Base-by-base conservation (phyloP, 1,140 invertebrate genomes). In the Dendroctonus valens region DNA sequence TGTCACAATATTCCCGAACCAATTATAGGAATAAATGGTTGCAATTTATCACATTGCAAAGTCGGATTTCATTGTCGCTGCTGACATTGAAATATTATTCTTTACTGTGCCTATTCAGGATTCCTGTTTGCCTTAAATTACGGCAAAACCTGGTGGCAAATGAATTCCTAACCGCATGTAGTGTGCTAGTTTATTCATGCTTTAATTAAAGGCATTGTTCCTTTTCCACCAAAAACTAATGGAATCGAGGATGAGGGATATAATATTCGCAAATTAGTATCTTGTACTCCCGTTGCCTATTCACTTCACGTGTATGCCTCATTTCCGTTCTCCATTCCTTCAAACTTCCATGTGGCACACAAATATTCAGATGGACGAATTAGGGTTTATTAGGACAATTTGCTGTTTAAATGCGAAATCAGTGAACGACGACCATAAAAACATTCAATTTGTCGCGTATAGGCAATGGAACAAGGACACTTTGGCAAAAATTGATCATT, bases 171-270 rank as follows among this genome's bases (percentile, higher is more conserved):
- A 58, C 54, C 54, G 44, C 52, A n/a, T 65, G 39, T 15, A 58
- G 37, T 39, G 41, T 15, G 62, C 52, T 65, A 65, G 62, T 65
- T 65, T 65, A 65, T 65, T 65, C 52, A 65, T 65, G 62, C 39
- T 65, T 65, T 65, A 65, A 65, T 65, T 65, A 65, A 65, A 57
- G 52, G 40, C 62, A 38, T 58, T 65, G 62, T 58, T 65, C 62
- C 26, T 39, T 26, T 44, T 42, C 38, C 8, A 11, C 59, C 39
- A 53, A 63, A 63, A 63, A 63, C 5, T 46, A 63, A 63, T 63
- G 39, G 51, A 63, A 63, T 55, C 12, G 52, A 11, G 8, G 15
- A 26, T 38, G 26, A 55, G 53, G 53, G 53, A 39, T 55, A 55
- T 55, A 40, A 55, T 55, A 55, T 55, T 55, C 53, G 53, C 39